Base-by-base conservation (phyloP, 1,140 invertebrate genomes). In the Parapsyche elsis region DNA sequence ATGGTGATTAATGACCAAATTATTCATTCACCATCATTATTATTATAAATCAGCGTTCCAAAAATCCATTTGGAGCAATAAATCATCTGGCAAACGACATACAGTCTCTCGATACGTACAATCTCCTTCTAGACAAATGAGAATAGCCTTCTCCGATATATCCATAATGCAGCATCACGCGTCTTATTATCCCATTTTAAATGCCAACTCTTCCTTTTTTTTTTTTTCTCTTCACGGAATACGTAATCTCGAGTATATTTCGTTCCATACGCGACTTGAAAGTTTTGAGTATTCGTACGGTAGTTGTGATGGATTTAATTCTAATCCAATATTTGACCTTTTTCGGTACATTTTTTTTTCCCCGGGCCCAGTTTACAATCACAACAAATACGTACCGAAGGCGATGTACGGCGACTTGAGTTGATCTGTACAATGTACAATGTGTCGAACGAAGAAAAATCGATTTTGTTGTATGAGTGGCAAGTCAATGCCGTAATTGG, bases 1-100 rank as follows among this genome's bases (percentile, higher is more conserved):
- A 80, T 59, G 61, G 59, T 82, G 78, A 82, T 82, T 82, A 80
- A 82, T 82, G 81, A 79, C 74, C 59, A 67, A 77, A 82, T 82
- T 82, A 82, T 82, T 82, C 81, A 82, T 82, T 82, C 53, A 79
- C 81, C 81, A 82, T 80, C 81, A 80, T 80, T 82, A 82, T 82
- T 80, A 82, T 80, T 82, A 80, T 82, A 80, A 82, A 82, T 82
- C 78, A 73, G 53, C 81, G 78, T 80, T 80, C 70, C 64, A 71
- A 82, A 80, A 82, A 80, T 78, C 78, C 81, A 82, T 82, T 82
- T 82, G 81, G 73, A 71, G 81, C 76, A 71, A 80, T 82, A 79
- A 76, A 82, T 82, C 81, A 82, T 82, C 78, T 19, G 61, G 77
- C 61, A 53, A 78, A 78, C 77, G 77, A 78, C 77, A 78, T 71